Conservation (phyloP, 2,888 invertebrate genomes). For the Timema podura region DNA sequence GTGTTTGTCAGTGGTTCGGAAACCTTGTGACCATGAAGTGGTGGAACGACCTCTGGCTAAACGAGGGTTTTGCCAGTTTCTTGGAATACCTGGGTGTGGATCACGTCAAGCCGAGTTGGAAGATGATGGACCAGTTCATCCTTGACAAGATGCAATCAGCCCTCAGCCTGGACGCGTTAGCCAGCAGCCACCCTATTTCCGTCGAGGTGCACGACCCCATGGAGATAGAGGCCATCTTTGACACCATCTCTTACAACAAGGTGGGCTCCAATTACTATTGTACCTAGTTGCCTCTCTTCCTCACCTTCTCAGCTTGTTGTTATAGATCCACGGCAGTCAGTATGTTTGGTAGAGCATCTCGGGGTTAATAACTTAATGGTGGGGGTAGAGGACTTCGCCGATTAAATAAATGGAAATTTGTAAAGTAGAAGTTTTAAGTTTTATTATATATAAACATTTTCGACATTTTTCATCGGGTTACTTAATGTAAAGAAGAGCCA, state of each 20-base stretch:
- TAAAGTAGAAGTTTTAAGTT: too few relatives aligned
- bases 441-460: too few relatives aligned
- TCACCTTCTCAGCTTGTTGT: too few relatives aligned
- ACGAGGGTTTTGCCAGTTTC: slow-evolving; percentile 82
- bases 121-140: slow-evolving; percentile 68
- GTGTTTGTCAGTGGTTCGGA: slow-evolving; percentile 65
- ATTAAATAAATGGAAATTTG: too few relatives aligned
- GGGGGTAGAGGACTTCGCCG: too few relatives aligned
- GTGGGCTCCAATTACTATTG: slow-evolving; percentile 40
- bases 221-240: slow-evolving; percentile 70
- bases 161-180: slow-evolving; percentile 62
- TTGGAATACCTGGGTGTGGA: slow-evolving; percentile 72
- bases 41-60: slow-evolving; percentile 91
- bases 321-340: too few relatives aligned
- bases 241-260: slow-evolving; percentile 71
- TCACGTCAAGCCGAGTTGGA: slow-evolving; percentile 59
- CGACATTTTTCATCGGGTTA: too few relatives aligned
- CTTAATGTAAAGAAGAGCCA: too few relatives aligned
- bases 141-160: slow-evolving; percentile 64
- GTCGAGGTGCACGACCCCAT: slow-evolving; percentile 63
- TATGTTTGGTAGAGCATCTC: too few relatives aligned
- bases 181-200: slow-evolving; percentile 68
- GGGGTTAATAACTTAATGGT: too few relatives aligned
- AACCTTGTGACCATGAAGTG: slow-evolving; percentile 91
- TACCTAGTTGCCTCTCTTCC: too few relatives aligned